Conservation (phyloP, 2,797 vertebrate species). For the Poeciliopsis infans region DNA sequence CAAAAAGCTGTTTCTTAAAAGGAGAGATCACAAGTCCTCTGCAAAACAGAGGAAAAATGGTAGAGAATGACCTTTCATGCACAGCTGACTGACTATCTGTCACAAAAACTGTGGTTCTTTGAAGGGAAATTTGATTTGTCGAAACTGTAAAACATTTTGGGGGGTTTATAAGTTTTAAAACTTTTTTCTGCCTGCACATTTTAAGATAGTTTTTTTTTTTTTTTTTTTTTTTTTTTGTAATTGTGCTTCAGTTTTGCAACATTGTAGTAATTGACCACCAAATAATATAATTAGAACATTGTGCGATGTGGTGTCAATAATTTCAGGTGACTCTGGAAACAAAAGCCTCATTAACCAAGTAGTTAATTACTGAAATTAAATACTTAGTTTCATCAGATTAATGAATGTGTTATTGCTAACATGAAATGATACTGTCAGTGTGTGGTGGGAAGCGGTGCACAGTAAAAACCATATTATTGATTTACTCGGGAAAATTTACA, state of each 20-base stretch:
- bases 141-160: too few species aligned
- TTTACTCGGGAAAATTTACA: conserved; percentile 8
- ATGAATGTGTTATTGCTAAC: conserved; percentile 26
- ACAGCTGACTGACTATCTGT: background rate
- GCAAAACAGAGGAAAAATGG: background rate
- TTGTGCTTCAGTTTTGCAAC: background rate
- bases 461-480: conserved; percentile 28
- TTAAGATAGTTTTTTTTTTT: background rate
- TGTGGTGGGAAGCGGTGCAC: background rate
- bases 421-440: conserved; percentile 24
- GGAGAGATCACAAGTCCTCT: background rate
- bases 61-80: background rate
- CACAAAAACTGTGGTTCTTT: too few species aligned
- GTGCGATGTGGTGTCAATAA: background rate
- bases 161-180: background rate
- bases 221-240: background rate
- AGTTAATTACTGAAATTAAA: conserved; percentile 19
- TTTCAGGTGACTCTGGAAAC: conserved; percentile 3
- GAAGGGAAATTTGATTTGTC: too few species aligned
- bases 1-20: background rate
- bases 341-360: conserved; percentile 1
- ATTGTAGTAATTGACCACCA: conserved; percentile 1
- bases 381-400: conserved; percentile 7
- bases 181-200: conserved; percentile 2
- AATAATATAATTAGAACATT: background rate